phyloP scores from a whole-genome alignment of 2,797 vertebrate genomes.

The Poecilia picta region DNA sequence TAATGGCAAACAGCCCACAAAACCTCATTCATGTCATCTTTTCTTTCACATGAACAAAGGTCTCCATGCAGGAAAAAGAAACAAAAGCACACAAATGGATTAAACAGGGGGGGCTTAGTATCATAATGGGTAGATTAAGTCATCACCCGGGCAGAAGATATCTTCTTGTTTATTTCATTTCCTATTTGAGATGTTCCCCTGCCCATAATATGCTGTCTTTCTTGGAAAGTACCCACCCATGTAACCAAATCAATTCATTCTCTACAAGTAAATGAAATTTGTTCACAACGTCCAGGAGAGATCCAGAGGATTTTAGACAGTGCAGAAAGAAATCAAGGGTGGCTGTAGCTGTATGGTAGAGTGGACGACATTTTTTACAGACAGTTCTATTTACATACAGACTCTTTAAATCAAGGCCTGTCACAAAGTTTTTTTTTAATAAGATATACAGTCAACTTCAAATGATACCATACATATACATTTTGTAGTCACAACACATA shows the following conservation, averaged over 20 bases:
- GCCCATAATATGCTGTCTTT: conserved; percentile 1
- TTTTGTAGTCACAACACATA: too few relatives aligned
- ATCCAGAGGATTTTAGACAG: neutral
- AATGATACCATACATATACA: too few relatives aligned
- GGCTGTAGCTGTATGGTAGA: neutral
- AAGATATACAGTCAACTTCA: too few relatives aligned
- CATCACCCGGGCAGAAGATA: neutral
- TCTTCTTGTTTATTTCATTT: conserved; percentile 7
- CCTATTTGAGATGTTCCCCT: conserved; percentile 4
- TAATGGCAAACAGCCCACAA: conserved; percentile 1
- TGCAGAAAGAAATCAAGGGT: neutral
- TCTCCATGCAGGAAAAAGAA: neutral
- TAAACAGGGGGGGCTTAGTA: neutral
- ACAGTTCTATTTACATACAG: too few relatives aligned
- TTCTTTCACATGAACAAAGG: neutral
- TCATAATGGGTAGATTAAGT: neutral
- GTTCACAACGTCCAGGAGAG: neutral
- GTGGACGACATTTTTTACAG: neutral
- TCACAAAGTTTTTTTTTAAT: too few relatives aligned
- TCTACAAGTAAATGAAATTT: conserved; percentile 1
- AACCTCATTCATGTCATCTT: conserved; percentile 1
- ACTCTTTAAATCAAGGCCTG: too few relatives aligned
- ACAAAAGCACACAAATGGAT: conserved; percentile 3
- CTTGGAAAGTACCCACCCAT: conserved; percentile 6
- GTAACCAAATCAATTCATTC: conserved; percentile 5